These are phyloP conservation scores for Trematocara macrostoma DNA, from an alignment of 2,113 vertebrate genomes.

Conservation along the genomic window DNA sequence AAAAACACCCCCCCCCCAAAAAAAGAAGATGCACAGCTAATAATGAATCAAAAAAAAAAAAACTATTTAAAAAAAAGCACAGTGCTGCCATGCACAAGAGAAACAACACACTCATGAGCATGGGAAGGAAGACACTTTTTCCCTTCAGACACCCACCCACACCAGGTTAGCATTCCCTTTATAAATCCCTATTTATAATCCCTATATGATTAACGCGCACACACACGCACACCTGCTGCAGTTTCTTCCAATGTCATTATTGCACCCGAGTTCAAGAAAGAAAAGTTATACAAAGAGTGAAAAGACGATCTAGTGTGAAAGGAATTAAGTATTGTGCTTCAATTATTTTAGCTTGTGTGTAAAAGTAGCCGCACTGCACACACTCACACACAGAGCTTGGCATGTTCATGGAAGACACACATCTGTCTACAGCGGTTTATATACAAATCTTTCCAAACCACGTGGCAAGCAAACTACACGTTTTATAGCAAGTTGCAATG, in stretches of 20 bases:
- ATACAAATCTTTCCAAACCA: background rate
- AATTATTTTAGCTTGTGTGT: background rate
- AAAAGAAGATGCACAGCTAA: background rate
- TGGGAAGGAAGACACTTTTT: background rate
- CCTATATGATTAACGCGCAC: background rate
- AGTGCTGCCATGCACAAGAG: background rate
- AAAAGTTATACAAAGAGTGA: background rate
- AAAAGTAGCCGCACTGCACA: background rate
- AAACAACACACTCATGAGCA: background rate
- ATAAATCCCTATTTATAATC: background rate
- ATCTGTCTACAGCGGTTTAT: background rate
- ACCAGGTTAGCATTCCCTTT: conserved; percentile 28
- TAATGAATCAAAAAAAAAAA: background rate
- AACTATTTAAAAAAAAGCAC: background rate
- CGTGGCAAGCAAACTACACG: background rate
- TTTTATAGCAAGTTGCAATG: background rate
- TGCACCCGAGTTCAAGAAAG: conserved; percentile 52
- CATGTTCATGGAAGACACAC: conserved; percentile 23
- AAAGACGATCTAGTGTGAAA: background rate
- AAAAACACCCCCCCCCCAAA: background rate
- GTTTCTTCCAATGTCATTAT: conserved; percentile 33
- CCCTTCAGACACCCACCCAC: background rate
- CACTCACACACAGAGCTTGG: background rate
- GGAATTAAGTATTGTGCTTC: conserved; percentile 18
- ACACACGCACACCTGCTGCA: background rate